Evolutionary conservation across 2,888 invertebrate species (phyloP), one percentile per base, ranked within the genome.

Genomic region (Lasioglossum vierecki): DNA sequence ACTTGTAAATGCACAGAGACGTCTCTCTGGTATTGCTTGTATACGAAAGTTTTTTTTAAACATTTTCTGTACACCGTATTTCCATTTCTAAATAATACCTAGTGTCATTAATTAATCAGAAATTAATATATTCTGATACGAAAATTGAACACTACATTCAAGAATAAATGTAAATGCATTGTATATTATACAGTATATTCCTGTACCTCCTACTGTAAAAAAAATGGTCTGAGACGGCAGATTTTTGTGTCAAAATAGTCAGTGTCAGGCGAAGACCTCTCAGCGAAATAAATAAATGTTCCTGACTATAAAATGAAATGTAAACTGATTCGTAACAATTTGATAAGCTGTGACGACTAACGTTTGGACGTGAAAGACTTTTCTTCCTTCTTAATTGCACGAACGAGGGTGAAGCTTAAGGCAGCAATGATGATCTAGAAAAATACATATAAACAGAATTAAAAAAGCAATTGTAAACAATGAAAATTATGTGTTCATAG

Each of bases 331-430:
- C 68, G 15, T 57, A 46, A n/a, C 30, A 49, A 46, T 46, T 44
- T 44, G 4, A 46, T 15, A 46, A 46, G 30, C 22, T n/a, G n/a
- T n/a, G 30, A 22, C 35, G 39, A n/a, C 89, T 87, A 94, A 72
- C 91, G 95, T 91, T 96, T 96, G 91, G 96, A 96, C 15, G 95
- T 95, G 0, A 96, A 96, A 83, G 95, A 95, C 5, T 97, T 96
- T 89, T 97, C 97, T 95, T 98, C 97, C 93, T 97, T 97, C 93
- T 96, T 97, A 46, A 98, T 96, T 2, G 97, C 98, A 94, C 97
- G 97, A 15, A 97, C 96, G 22, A 98, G 96, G 18, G 97, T 96
- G 70, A 97, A 91, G 2, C 97, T 96, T 95, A 98, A 96, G 0
- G 97, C 97, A 9, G 96, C 96, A 92, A 97, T 97, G 79, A 98